Conservation (phyloP, 2,888 invertebrate genomes). For the Tortrix viridana region DNA sequence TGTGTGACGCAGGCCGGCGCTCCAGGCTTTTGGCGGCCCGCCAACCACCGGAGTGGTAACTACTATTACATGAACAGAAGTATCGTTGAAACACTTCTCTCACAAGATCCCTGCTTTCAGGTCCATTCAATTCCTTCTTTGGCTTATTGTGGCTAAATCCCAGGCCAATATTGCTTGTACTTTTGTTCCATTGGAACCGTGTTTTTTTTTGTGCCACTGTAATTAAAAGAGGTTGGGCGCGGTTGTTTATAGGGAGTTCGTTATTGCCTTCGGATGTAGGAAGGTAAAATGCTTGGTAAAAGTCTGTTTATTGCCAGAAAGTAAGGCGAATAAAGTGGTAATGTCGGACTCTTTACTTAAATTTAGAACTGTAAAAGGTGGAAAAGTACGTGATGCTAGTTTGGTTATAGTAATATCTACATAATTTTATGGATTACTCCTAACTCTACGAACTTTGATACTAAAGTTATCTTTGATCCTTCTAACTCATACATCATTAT, state of each 20-base stretch:
- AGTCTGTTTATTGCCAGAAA: no score
- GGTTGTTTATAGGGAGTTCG: slow-evolving; percentile 6
- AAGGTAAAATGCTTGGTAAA: background rate
- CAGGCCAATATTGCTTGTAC: slow-evolving; percentile 24
- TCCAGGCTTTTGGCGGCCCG: slow-evolving; percentile 65
- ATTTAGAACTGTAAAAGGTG: no score
- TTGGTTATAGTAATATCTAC: no score
- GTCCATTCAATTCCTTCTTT: slow-evolving; percentile 27
- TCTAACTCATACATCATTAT: no score
- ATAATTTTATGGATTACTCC: no score
- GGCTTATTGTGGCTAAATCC: slow-evolving; percentile 29
- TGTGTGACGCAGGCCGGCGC: slow-evolving; percentile 53
- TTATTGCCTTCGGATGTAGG: background rate
- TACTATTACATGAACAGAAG: slow-evolving; percentile 56
- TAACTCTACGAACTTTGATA: no score
- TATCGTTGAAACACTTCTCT: slow-evolving; percentile 49
- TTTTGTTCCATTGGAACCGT: slow-evolving; percentile 9
- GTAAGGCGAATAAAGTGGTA: no score
- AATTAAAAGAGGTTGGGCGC: slow-evolving; percentile 26
- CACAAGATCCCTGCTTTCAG: slow-evolving; percentile 36
- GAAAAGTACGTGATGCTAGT: no score
- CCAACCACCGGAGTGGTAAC: slow-evolving; percentile 58
- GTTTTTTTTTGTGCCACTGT: slow-evolving; percentile 18
- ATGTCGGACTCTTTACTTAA: no score
- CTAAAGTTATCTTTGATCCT: no score